Evolutionary conservation across 2,888 invertebrate species (phyloP).

Genomic region (Hipparchia semele): DNA sequence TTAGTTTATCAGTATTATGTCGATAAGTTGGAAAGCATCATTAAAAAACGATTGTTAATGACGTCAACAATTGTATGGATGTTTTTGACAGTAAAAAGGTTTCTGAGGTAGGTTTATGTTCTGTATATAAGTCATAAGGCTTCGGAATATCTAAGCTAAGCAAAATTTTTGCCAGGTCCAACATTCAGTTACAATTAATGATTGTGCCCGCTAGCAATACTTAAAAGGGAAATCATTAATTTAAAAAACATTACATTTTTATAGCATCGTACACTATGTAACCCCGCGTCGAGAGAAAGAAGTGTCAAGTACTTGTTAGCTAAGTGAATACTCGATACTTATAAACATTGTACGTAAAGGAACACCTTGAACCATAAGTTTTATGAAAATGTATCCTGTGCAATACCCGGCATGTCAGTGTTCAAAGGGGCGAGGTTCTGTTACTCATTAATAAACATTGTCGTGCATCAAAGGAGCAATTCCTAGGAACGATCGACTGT

Average conservation of each 20-base stretch:
- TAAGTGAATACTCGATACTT: not conserved
- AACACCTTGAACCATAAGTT: constrained; percentile 31
- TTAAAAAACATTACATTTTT: not conserved
- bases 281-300: not conserved
- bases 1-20: too few species aligned
- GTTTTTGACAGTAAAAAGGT: too few species aligned
- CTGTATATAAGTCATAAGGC: too few species aligned
- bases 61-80: too few species aligned
- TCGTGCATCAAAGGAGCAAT: constrained; percentile 63
- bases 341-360: not conserved
- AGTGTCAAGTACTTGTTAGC: not conserved
- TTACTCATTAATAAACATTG: constrained; percentile 66
- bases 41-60: too few species aligned
- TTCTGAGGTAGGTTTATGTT: too few species aligned
- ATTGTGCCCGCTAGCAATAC: too few species aligned
- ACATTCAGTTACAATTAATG: too few species aligned
- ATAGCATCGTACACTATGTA: not conserved
- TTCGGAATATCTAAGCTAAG: too few species aligned
- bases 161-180: too few species aligned
- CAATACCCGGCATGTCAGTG: constrained; percentile 41
- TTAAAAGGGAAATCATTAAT: too few species aligned
- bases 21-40: too few species aligned
- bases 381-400: constrained; percentile 61
- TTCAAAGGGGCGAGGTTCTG: constrained; percentile 54
- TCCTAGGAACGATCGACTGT: constrained; percentile 56